Base-by-base conservation (phyloP, 2,113 vertebrate species). In the Cyprinodon tularosa region DNA sequence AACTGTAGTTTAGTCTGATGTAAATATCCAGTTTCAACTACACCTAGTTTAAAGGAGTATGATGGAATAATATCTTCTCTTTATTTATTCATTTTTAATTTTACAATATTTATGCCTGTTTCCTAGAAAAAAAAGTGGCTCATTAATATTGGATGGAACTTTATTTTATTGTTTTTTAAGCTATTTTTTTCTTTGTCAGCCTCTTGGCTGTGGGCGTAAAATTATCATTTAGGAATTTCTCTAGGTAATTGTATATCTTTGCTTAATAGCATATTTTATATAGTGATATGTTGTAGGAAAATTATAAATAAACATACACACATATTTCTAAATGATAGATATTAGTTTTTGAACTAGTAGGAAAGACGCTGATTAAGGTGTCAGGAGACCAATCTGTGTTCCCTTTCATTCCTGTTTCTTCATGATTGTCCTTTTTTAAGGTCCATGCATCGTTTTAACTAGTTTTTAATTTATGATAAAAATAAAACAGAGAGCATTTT, bases 301-400 rank as follows among this genome's bases (percentile, higher is more conserved):
- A 20, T 17, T 17, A 53, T 6, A 53, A 53, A 15, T 17, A 53
- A 6, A 6, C 7, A 17, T 6, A 57, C 9, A 11, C 7, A 36
- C 11, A 62, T 12, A 36, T 14, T 4, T 62, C 12, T 38, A 36
- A 62, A 37, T 14, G 13, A 37, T 12, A 0, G 39, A n/a, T 42
- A 12, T 70, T 22, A 38, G 45, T 4, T 45, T 14, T 44, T 14
- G 50, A 17, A 20, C 3, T 2, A 36, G 0, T 22, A 66, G 48
- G 29, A 37, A 1, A 37, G 11, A 60, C 9, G 76, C 86, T 86
- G 85, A 68, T 29, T 89, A 73, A 90, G 90, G 87, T 89, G 90
- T 78, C 85, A 81, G 76, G 77, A 83, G 50, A 80, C 75, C 78
- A 59, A 53, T 64, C 45, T 48, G 45, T 81, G 74, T 20, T 17